Evolutionary conservation across 2,113 vertebrate species (phyloP).

Genomic region (Helogale parvula): DNA sequence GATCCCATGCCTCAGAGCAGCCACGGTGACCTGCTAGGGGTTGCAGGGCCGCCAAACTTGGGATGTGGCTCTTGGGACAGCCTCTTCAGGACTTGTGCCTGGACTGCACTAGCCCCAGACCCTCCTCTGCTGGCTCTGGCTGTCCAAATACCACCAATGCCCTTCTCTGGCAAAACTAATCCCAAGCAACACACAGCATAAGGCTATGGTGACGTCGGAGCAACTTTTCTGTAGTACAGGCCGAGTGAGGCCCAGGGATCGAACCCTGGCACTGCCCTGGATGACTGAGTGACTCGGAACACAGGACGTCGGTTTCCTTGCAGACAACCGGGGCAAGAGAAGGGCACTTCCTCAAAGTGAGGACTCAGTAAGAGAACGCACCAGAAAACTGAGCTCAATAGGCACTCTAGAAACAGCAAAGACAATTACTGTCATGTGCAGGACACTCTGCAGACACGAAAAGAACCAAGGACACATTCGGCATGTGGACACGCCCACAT

Average conservation of each 20-base stretch:
- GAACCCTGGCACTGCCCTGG: neutral
- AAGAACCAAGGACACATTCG: neutral
- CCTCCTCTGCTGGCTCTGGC: neutral
- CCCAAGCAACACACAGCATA: neutral
- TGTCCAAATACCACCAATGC: neutral
- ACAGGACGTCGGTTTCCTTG: neutral
- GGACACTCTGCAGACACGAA: neutral
- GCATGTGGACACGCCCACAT: rapidly evolving
- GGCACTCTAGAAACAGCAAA: neutral
- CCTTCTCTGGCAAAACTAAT: neutral
- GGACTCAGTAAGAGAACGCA: neutral
- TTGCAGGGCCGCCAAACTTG: neutral
- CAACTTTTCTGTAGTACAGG: neutral
- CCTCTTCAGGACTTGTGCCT: neutral
- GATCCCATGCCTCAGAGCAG: neutral
- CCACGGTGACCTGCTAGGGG: rapidly evolving
- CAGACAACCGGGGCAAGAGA: neutral
- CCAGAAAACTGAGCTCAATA: neutral
- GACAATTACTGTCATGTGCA: neutral
- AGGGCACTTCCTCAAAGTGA: neutral
- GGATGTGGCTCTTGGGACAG: neutral
- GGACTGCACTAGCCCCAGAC: neutral
- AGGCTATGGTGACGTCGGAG: neutral
- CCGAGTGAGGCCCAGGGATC: neutral
- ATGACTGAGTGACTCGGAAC: neutral